Base-by-base conservation (phyloP, 2,888 invertebrate species). In the Tiphia femorata region DNA sequence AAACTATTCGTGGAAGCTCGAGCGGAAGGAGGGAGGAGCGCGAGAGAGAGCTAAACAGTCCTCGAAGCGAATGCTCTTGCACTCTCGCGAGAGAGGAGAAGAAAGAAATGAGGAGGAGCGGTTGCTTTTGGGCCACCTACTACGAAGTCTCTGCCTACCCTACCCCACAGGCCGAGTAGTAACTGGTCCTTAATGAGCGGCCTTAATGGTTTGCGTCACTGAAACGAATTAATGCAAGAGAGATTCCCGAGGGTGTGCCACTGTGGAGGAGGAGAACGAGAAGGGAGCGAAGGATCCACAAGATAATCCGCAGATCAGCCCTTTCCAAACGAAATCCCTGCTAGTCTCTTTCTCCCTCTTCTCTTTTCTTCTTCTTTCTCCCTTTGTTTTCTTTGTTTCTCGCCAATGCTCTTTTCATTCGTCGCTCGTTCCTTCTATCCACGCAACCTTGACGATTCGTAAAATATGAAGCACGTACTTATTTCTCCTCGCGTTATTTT, bases 141-240 rank as follows among this genome's bases (percentile, higher is more conserved):
- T n/a, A n/a, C n/a, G n/a, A n/a, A n/a, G n/a, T 49, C 59, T 33
- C 33, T n/a, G 47, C 49, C 37, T 44, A 30, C n/a, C n/a, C 57
- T 49, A 41, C 38, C 56, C 49, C 43, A n/a, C n/a, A n/a, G n/a
- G 23, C 35, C 27, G 33, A 60, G 58, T 57, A 51, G 64, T 65
- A 73, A 69, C 64, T 68, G 63, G 65, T 66, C 66, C 70, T 69
- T 73, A 76, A 75, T 71, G 75, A 74, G 57, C 64, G 51, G 43
- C 42, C 53, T 55, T 61, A 71, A 70, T 61, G 69, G 66, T 72
- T 72, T 64, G 66, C 65, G 65, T 63, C 62, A 58, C 59, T 66
- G 65, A 67, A 74, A 74, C 72, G 75, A 77, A 72, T 75, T 76
- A 78, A 78, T 73, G 73, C 73, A 69, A 58, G 61, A 56, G 52